A percentile compares a stretch with the other conserved stretches of the same genome.
phyloP scores from a whole-genome alignment of 2,797 vertebrate species.

The Rhinogobio ventralis region DNA sequence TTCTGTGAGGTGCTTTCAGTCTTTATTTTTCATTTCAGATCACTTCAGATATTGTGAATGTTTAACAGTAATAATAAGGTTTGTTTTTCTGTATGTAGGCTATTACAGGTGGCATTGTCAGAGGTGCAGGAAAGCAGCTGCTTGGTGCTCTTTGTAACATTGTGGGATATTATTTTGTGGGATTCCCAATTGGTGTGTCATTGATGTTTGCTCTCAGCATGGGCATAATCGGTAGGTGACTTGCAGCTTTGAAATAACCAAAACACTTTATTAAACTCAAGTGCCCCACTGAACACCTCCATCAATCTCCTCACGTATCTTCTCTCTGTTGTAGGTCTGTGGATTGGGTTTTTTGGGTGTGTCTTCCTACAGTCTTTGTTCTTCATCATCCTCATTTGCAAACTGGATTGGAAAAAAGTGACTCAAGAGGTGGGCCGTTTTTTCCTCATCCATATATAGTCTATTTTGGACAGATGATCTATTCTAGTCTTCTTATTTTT shows the following conservation, averaged over 20 bases:
- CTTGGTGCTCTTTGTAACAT: conserved; percentile 82
- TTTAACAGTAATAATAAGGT: neutral
- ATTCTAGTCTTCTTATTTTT: neutral
- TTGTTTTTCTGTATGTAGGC: conserved; percentile 65
- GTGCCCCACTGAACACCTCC: neutral
- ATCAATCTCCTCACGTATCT: neutral
- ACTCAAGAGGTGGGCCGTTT: conserved; percentile 79
- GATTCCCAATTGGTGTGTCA: conserved; percentile 83
- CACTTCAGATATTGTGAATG: too few species aligned
- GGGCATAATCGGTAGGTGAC: conserved; percentile 83
- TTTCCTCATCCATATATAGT: neutral
- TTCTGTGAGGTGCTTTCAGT: too few species aligned
- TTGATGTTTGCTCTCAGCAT: conserved; percentile 86
- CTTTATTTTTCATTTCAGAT: too few species aligned
- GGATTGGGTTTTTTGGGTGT: conserved; percentile 82
- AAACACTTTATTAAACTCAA: neutral
- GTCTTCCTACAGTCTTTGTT: conserved; percentile 75
- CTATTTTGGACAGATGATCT: neutral
- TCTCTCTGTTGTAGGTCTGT: conserved; percentile 77
- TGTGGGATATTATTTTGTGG: conserved; percentile 82
- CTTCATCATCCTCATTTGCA: conserved; percentile 78
- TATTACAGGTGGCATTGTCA: conserved; percentile 82
- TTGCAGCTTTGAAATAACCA: neutral
- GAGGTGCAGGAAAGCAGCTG: conserved; percentile 86
- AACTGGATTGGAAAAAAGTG: conserved; percentile 84